A percentile compares a stretch with the other conserved stretches of the same genome.
phyloP scores from a whole-genome alignment of 1,140 invertebrate species.

The Pseudomyrmex dendroicus region DNA sequence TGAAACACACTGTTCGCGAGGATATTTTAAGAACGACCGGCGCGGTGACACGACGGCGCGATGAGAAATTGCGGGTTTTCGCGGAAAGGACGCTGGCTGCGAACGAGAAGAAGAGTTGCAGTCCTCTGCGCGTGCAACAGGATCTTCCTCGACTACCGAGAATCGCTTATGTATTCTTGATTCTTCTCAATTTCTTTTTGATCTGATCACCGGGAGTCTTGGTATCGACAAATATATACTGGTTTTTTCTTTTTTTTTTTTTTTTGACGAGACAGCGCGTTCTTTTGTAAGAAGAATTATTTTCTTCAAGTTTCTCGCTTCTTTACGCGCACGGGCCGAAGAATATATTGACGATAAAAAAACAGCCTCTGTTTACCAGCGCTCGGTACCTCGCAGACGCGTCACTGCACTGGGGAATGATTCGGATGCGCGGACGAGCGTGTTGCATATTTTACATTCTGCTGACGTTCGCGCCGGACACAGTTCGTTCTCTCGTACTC shows the following conservation, averaged over 20 bases:
- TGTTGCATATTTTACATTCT: slow-evolving; percentile 84
- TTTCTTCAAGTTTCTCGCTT: too few relatives aligned
- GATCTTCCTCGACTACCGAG: slow-evolving; percentile 4
- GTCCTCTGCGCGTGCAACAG: not conserved
- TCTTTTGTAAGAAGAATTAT: not conserved
- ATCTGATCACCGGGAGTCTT: not conserved
- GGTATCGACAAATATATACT: too few relatives aligned
- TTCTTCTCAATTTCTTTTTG: not conserved
- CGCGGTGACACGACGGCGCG: not conserved
- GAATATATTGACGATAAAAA: not conserved
- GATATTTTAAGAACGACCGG: slow-evolving; percentile 29
- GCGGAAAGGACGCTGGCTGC: not conserved
- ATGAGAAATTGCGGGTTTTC: slow-evolving; percentile 5
- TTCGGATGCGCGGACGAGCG: slow-evolving; percentile 14
- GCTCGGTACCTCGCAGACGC: not conserved
- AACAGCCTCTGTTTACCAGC: slow-evolving; percentile 17
- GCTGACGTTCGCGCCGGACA: slow-evolving; percentile 80
- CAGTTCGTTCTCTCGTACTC: slow-evolving; percentile 72
- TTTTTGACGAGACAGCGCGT: not conserved
- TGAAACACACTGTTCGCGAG: slow-evolving; percentile 1
- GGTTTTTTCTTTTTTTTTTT: not conserved
- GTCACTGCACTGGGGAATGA: not conserved
- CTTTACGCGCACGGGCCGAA: too few relatives aligned
- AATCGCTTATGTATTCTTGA: not conserved
- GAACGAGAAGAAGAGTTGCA: not conserved